Percentiles rank a stretch among this genome's conserved stretches.
These are phyloP conservation scores for Pilophorus perplexus DNA, from an alignment of 2,888 invertebrate species.

Conservation along the genomic window DNA sequence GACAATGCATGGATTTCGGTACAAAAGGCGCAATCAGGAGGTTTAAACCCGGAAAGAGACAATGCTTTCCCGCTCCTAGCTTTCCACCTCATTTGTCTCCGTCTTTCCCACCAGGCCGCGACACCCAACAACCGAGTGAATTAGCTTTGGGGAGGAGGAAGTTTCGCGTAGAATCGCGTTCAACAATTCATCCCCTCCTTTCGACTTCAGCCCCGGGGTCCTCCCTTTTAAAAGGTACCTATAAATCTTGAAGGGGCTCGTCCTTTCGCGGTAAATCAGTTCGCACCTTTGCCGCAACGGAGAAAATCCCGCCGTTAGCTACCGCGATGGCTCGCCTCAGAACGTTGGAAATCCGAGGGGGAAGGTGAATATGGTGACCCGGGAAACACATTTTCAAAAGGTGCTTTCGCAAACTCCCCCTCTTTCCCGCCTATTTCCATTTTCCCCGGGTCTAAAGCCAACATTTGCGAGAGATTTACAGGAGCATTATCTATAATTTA, in stretches of 20 bases:
- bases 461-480: constrained; percentile 24
- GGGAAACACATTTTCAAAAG: constrained; percentile 17
- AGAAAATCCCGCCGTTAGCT: background rate
- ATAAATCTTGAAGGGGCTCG: background rate
- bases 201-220: background rate
- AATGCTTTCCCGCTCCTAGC: constrained; percentile 1
- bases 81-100: constrained; percentile 20
- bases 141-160: constrained; percentile 6
- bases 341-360: background rate
- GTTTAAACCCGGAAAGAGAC: background rate
- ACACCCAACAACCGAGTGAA: constrained; percentile 1
- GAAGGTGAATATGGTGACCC: background rate
- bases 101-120: background rate
- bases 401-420: background rate
- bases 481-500: constrained; percentile 32
- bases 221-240: background rate
- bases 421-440: background rate
- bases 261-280: constrained; percentile 16
- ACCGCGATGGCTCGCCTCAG: background rate
- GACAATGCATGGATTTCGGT: background rate
- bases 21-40: constrained; percentile 23
- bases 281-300: background rate
- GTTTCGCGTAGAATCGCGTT: constrained; percentile 8
- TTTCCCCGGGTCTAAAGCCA: background rate
- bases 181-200: too few species aligned